Conservation (phyloP, 2,113 vertebrate genomes). For the Notarius quadriscutis region DNA sequence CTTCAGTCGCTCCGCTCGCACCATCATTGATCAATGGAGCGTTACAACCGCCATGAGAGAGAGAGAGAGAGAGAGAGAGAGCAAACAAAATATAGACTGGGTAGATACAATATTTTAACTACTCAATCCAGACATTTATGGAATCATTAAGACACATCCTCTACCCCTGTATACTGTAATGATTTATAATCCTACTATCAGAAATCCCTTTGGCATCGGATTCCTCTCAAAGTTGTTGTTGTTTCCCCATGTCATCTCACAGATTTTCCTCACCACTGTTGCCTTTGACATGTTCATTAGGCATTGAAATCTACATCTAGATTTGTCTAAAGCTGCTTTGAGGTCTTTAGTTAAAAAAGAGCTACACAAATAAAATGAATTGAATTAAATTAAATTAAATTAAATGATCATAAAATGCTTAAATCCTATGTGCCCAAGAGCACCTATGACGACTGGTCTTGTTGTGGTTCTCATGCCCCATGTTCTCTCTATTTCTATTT, state of each 20-base stretch:
- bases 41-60: conserved; percentile 39
- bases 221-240: background rate
- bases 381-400: background rate
- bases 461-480: too few species aligned
- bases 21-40: conserved; percentile 56
- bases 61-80: background rate
- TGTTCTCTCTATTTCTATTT: too few species aligned
- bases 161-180: background rate
- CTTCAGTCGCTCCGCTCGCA: conserved; percentile 46
- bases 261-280: background rate
- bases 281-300: background rate
- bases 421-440: too few species aligned
- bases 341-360: background rate
- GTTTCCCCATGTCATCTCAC: background rate
- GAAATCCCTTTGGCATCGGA: background rate
- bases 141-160: background rate
- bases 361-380: background rate
- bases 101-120: background rate
- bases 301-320: background rate
- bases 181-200: background rate
- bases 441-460: too few species aligned
- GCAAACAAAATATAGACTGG: background rate
- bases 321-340: background rate
- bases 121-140: background rate
- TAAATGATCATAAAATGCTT: too few species aligned